phyloP scores from a whole-genome alignment of 2,888 invertebrate genomes.

The Strigamia crassipes region DNA sequence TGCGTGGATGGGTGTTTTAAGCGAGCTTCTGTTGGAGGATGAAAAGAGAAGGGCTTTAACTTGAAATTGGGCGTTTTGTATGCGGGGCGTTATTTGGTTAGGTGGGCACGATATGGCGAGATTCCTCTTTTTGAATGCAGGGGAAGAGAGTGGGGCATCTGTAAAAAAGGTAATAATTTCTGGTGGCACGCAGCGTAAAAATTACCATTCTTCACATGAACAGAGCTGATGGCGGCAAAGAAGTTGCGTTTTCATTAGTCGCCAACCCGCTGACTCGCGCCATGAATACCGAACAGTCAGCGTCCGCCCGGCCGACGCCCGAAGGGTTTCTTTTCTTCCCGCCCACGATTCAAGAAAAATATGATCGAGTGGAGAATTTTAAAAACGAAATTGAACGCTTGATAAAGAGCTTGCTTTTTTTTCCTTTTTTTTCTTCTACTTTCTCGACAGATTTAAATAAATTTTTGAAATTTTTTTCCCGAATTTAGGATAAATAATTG shows the following conservation, averaged over 20 bases:
- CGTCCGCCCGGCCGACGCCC: conserved; percentile 20
- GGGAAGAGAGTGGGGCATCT: conserved; percentile 44
- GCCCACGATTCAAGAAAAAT: conserved; percentile 7
- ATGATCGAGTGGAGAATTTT: neutral
- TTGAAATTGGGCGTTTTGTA: neutral
- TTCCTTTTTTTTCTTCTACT: no score
- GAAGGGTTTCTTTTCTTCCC: conserved; percentile 25
- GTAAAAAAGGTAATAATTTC: conserved; percentile 47
- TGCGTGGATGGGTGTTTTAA: conserved; percentile 17
- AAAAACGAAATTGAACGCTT: neutral
- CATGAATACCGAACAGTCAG: conserved; percentile 46
- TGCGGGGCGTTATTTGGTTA: conserved; percentile 44
- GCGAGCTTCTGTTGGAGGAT: neutral
- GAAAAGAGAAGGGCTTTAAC: neutral
- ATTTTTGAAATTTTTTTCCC: no score
- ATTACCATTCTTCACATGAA: conserved; percentile 47
- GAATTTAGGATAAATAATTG: no score
- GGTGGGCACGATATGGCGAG: conserved; percentile 41
- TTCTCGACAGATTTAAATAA: no score
- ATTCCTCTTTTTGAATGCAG: conserved; percentile 19
- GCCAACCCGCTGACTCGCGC: conserved; percentile 44
- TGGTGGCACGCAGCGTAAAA: conserved; percentile 44
- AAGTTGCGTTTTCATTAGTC: conserved; percentile 47
- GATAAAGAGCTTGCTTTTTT: neutral
- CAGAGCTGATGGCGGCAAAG: conserved; percentile 45